Conservation (phyloP, 2,888 invertebrate genomes). For the Sminthurides aquaticus region DNA sequence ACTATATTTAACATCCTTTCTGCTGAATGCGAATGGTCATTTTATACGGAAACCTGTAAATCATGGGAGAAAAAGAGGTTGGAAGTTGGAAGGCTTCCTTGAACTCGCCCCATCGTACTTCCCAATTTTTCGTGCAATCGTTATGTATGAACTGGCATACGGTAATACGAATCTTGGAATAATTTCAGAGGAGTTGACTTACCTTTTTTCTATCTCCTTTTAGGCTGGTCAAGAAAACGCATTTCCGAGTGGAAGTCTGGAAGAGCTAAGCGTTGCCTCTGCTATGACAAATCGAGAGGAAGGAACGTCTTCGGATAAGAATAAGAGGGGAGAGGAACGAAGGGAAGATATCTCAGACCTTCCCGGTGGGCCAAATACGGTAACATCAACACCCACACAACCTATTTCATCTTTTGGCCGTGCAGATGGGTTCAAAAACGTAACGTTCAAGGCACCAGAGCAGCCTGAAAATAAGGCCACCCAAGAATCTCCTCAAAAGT, state of each 20-base stretch:
- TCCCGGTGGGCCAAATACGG: neutral
- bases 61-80: too few relatives aligned
- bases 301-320: neutral
- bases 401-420: constrained; percentile 4
- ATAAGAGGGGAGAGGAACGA: too few relatives aligned
- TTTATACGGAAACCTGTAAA: too few relatives aligned
- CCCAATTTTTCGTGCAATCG: too few relatives aligned
- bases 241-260: neutral
- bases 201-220: neutral
- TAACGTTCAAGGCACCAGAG: constrained; percentile 21
- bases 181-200: too few relatives aligned
- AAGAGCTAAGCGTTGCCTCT: neutral
- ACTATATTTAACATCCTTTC: too few relatives aligned
- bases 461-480: neutral
- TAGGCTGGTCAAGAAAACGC: neutral
- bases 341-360: neutral
- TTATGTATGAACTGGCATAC: neutral
- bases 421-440: constrained; percentile 17
- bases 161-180: too few relatives aligned
- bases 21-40: too few relatives aligned
- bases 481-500: constrained; percentile 36
- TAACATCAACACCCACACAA: neutral
- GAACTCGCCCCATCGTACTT: too few relatives aligned
- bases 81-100: too few relatives aligned
- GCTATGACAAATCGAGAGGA: neutral